Conservation (phyloP, 2,888 invertebrate species). For the Drosophila colorata region DNA sequence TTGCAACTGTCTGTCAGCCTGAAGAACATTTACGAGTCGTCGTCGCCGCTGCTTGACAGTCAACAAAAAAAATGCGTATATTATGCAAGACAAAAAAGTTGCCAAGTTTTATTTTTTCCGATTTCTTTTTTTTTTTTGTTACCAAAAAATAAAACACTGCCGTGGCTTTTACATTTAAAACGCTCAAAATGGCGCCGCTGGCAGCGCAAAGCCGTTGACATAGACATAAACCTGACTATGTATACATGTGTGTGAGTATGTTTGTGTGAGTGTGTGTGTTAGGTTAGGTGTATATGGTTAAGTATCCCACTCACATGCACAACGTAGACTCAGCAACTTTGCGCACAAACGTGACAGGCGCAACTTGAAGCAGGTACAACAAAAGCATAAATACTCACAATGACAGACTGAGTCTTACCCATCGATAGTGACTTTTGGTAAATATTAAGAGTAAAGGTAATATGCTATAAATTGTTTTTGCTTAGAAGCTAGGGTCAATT, state of each 20-base stretch:
- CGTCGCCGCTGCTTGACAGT: slow-evolving; percentile 19
- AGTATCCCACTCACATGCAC: slow-evolving; percentile 20
- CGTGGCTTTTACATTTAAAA: slow-evolving; percentile 50
- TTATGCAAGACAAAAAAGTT: slow-evolving; percentile 31
- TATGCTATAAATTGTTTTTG: too few relatives aligned
- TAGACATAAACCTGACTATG: slow-evolving; percentile 50
- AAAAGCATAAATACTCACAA: background rate
- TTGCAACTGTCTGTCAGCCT: slow-evolving; percentile 60
- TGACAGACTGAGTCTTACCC: slow-evolving; percentile 3
- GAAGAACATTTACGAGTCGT: slow-evolving; percentile 55
- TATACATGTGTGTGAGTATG: slow-evolving; percentile 12
- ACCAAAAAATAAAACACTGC: slow-evolving; percentile 18
- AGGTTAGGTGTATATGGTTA: slow-evolving; percentile 6
- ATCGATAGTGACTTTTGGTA: background rate
- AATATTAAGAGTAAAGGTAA: too few relatives aligned
- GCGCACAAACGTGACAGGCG: slow-evolving; percentile 53
- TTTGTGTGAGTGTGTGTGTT: slow-evolving; percentile 26
- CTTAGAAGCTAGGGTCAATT: too few relatives aligned
- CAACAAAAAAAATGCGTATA: slow-evolving; percentile 7
- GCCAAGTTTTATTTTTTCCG: slow-evolving; percentile 37
- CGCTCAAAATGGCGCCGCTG: slow-evolving; percentile 41
- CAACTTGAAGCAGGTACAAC: slow-evolving; percentile 16
- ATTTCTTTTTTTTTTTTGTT: background rate
- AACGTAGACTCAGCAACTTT: slow-evolving; percentile 41
- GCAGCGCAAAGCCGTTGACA: slow-evolving; percentile 56